A percentile compares a stretch with the other conserved stretches of the same genome.
Conservation (phyloP, 53 echinoderm and acorn worm species). For the Astropecten irregularis region DNA sequence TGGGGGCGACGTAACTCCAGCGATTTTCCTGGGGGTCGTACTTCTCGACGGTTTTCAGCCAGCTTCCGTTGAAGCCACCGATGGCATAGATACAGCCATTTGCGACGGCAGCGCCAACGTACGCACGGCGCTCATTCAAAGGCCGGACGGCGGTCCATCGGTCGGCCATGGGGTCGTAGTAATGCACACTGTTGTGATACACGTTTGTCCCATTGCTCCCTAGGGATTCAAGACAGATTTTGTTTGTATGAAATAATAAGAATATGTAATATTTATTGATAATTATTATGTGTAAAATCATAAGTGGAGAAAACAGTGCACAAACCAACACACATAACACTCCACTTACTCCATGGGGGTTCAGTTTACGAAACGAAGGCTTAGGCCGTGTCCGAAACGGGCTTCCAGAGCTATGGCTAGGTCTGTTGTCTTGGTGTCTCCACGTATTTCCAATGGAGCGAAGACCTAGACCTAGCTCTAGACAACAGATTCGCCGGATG, state of each 20-base stretch:
- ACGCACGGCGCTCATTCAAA: slow-evolving; percentile 20
- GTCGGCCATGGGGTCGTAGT: slow-evolving; percentile 38
- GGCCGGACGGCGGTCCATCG: slow-evolving; percentile 30
- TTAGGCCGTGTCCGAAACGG: too few relatives aligned
- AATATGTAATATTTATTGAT: background rate
- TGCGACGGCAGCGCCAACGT: slow-evolving; percentile 29
- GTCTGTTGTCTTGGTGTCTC: too few relatives aligned
- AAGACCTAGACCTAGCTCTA: too few relatives aligned
- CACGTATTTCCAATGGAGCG: too few relatives aligned
- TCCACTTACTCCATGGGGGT: too few relatives aligned
- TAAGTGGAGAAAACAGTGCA: background rate
- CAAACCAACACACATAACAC: too few relatives aligned
- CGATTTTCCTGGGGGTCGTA: slow-evolving; percentile 44
- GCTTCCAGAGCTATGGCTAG: too few relatives aligned
- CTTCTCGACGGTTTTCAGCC: slow-evolving; percentile 56
- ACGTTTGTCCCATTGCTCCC: slow-evolving; percentile 34
- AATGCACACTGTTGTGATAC: slow-evolving; percentile 29
- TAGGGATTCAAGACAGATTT: background rate
- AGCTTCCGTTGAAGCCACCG: slow-evolving; percentile 58
- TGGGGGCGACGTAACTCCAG: slow-evolving; percentile 38
- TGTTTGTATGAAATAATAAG: too few relatives aligned
- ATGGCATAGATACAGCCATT: slow-evolving; percentile 58
- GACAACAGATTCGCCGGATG: too few relatives aligned
- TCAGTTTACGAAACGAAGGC: too few relatives aligned
- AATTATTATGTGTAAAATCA: background rate